A percentile compares a stretch with the other conserved stretches of the same genome.
Evolutionary conservation across 2,113 vertebrate genomes (phyloP).

Genomic region (Osmerus mordax): DNA sequence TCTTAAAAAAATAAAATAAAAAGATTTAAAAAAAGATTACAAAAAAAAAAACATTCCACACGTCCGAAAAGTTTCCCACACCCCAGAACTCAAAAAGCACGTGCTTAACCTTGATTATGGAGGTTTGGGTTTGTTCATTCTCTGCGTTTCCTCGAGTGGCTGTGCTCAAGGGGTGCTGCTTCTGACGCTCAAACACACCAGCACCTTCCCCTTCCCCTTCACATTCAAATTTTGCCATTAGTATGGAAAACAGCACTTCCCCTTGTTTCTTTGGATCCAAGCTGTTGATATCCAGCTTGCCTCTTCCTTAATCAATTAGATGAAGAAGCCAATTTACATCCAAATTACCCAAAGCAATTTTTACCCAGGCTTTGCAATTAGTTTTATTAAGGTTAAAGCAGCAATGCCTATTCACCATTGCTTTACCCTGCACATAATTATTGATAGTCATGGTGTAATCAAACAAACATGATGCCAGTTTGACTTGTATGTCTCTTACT

Average conservation of each 20-base stretch:
- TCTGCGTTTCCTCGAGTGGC: conserved; percentile 13
- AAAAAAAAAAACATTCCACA: no score
- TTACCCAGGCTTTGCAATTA: no score
- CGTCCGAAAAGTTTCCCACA: neutral
- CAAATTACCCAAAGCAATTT: neutral
- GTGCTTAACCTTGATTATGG: conserved; percentile 3
- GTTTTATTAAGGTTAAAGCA: no score
- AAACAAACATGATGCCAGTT: no score
- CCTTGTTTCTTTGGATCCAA: conserved; percentile 29
- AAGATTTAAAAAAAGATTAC: no score
- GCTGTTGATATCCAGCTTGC: conserved; percentile 21
- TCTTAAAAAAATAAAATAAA: no score
- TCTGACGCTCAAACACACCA: neutral
- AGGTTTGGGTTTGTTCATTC: conserved; percentile 27
- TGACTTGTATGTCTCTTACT: no score
- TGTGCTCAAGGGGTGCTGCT: conserved; percentile 9
- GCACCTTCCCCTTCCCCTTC: neutral
- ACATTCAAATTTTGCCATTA: conserved; percentile 21
- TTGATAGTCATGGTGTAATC: no score
- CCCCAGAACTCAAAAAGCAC: neutral
- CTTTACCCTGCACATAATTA: no score
- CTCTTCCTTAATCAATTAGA: conserved; percentile 16
- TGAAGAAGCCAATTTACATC: neutral
- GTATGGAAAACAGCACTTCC: conserved; percentile 11
- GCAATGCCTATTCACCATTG: no score